Evolutionary conservation across 2,113 vertebrate species (phyloP), one percentile per base, ranked within the genome.

Genomic region (Psittacula cyanocephala): DNA sequence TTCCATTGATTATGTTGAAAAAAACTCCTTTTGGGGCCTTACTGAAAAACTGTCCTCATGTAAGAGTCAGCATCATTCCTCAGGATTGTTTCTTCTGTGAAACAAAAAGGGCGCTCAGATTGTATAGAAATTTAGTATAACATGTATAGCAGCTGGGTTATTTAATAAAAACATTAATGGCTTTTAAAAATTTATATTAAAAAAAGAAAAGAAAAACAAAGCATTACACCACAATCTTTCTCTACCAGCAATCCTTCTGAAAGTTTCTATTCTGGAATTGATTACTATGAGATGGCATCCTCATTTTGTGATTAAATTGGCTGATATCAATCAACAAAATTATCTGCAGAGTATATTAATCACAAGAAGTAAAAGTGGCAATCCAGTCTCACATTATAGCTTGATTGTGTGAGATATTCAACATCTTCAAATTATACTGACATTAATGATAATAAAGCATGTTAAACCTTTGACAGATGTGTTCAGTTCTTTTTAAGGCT

Each of bases 351-450:
- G 7, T 55, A 77, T 88, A 69, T 47, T 91, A 88, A 91, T 82
- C 74, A 80, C 15, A 65, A 80, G 52, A 68, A 80, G 10, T 57
- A 82, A 91, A 93, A 11, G 25, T 85, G 17, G 35, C 44, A 93
- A 72, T 88, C 27, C 39, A 87, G n/a, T 79, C 39, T 47, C 25
- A 41, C 4, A 35, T 81, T 77, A 59, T 15, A 77, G 5, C 41
- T 69, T 92, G 60, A 89, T 90, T 80, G n/a, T 69, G 31, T 79
- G 44, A 91, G 57, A 46, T 88, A 52, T 4, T 89, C 53, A 74
- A 28, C 27, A 44, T 65, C 33, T 72, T 86, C 16, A 77, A 67
- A 69, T 90, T 86, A 49, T n/a, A 49, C 31, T 81, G 55, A 55
- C 19, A 17, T 8, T 65, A 50, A 71, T 76, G 41, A 47, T 89